These are phyloP conservation scores for Muraenolepis orangiensis DNA, from an alignment of 2,797 vertebrate genomes.

Conservation along the genomic window DNA sequence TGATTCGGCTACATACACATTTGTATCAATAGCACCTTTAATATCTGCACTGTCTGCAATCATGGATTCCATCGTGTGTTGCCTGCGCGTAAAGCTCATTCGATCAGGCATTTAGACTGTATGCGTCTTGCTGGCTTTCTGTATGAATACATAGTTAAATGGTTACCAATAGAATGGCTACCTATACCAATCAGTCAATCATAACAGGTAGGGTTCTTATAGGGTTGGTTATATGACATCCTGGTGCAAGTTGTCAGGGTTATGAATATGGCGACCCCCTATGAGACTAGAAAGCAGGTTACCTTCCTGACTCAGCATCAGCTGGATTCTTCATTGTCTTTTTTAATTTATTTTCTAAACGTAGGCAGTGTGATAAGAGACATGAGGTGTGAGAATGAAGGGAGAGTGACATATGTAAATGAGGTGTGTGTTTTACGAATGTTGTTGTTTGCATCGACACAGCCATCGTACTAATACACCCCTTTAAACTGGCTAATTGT, in stretches of 20 bases:
- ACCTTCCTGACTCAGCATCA: conserved; percentile 1
- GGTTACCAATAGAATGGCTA: not conserved
- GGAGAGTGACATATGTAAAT: conserved; percentile 38
- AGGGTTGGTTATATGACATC: not conserved
- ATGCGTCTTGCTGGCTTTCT: not conserved
- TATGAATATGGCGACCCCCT: not conserved
- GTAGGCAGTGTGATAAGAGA: not conserved
- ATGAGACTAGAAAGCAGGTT: not conserved
- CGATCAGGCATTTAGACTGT: not conserved
- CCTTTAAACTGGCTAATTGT: conserved; percentile 60
- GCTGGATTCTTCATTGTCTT: not conserved
- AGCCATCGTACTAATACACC: conserved; percentile 26
- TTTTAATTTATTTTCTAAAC: not conserved
- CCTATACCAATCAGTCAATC: not conserved
- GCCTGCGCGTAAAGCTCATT: conserved; percentile 4
- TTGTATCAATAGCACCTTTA: too few relatives aligned
- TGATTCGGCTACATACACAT: too few relatives aligned
- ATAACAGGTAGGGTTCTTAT: not conserved
- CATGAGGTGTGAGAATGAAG: conserved; percentile 57
- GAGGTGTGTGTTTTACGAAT: conserved; percentile 36
- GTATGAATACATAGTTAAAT: conserved; percentile 5
- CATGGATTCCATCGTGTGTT: conserved; percentile 2
- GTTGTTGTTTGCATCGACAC: conserved; percentile 1
- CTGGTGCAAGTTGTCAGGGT: not conserved
- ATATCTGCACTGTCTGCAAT: not conserved